Evolutionary conservation across 2,113 vertebrate genomes (phyloP).

Genomic region (Capreolus pygargus): DNA sequence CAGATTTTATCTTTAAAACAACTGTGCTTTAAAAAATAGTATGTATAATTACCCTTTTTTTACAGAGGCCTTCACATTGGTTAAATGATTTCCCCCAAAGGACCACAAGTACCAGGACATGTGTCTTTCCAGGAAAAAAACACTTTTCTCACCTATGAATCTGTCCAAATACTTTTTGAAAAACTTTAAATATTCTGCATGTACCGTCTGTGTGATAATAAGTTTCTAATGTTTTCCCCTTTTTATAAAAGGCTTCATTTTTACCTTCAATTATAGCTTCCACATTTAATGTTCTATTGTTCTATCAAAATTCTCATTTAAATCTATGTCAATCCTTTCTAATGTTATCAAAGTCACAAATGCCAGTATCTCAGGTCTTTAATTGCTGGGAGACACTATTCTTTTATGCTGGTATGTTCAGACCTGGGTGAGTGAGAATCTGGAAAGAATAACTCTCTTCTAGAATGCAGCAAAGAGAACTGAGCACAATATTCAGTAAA

Average conservation of each 20-base stretch:
- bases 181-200: not conserved
- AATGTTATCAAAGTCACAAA: not conserved
- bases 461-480: not conserved
- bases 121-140: not conserved
- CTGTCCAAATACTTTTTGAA: not conserved
- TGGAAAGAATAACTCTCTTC: not conserved
- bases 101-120: not conserved
- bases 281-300: not conserved
- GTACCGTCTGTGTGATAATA: not conserved
- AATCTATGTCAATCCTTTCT: not conserved
- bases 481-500: not conserved
- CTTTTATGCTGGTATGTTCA: not conserved
- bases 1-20: not conserved
- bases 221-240: not conserved
- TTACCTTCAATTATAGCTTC: not conserved
- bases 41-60: not conserved
- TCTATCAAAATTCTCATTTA: not conserved
- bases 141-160: not conserved
- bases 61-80: not conserved
- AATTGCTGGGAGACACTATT: not conserved
- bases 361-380: not conserved
- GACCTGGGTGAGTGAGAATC: not conserved
- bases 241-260: not conserved
- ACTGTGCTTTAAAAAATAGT: not conserved
- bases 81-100: not conserved